Evolutionary conservation across 2,888 invertebrate species (phyloP), one percentile per base, ranked within the genome.

Genomic region (Salpingus planirostris): DNA sequence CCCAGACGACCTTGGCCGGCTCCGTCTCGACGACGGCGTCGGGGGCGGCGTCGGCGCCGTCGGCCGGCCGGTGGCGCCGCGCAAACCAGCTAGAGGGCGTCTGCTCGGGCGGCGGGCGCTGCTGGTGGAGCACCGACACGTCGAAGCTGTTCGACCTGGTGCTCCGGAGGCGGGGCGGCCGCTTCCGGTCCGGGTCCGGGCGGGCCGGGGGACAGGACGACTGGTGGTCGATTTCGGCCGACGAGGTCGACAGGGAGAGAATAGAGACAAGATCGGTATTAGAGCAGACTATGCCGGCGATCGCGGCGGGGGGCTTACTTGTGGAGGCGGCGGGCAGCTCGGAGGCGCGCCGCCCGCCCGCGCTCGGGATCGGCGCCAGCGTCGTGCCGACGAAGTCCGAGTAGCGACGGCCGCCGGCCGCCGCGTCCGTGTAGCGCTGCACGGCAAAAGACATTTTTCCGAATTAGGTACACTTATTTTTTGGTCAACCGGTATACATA

Each of bases 121-220:
- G 40, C 29, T 64, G 72, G 40, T 76, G 70, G 22, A 87, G 68
- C 12, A 84, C 73, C 11, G 86, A 85, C 1, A 85, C 77, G 59
- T 88, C 87, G 52, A 88, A 87, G 60, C 87, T 88, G 62, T 85
- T 87, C 10, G 87, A 87, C 31, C 87, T 77, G 58, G 76, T 80
- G 42, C 78, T 80, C 41, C 76, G 78, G 33, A 80, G 65, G 29
- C 73, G 70, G 38, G 67, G 68, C n/a, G n/a, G n/a, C 13, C 72
- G 64, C 42, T 71, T 74, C 34, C 76, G 74, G 35, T 70, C 55
- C 36, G 59, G 35, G 23, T 31, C 29, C 30, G 13, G 25, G 31
- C 33, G 25, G 21, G 3, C 28, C 29, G 24, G 12, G 36, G 38
- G 14, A 23, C 27, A 32, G 31, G 75, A 80, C 54, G 77, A 80